phyloP scores from a whole-genome alignment of 2,113 vertebrate species.

The Rhynchopsitta pachyrhyncha region DNA sequence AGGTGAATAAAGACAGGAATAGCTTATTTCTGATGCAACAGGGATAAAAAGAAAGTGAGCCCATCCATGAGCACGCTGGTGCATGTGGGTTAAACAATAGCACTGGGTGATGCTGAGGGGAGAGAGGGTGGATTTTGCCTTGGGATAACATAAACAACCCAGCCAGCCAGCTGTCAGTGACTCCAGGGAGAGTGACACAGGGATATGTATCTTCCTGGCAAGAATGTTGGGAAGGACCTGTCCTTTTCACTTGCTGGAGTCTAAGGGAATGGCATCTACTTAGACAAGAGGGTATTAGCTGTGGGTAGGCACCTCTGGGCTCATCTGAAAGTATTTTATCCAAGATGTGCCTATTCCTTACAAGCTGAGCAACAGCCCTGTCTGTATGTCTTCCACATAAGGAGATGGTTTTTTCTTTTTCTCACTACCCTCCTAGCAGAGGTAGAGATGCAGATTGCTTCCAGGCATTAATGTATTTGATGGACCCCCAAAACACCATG shows the following conservation, averaged over 20 bases:
- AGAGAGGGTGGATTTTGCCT: neutral
- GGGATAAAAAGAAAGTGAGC: neutral
- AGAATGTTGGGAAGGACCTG: neutral
- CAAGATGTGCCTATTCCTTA: neutral
- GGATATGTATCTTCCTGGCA: neutral
- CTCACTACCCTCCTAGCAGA: neutral
- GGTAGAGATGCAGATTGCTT: neutral
- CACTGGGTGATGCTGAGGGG: neutral
- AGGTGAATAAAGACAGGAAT: constrained; percentile 24
- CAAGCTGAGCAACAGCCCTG: neutral
- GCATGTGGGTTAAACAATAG: neutral
- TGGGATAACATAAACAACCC: neutral
- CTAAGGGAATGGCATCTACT: neutral
- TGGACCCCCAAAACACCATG: accelerated
- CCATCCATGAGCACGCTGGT: neutral
- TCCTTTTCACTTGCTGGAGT: neutral
- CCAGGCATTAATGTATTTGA: neutral
- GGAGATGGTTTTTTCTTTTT: neutral
- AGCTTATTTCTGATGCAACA: neutral
- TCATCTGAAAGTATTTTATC: neutral
- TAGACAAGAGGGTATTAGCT: neutral
- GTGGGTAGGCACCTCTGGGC: neutral
- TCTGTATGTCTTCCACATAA: neutral
- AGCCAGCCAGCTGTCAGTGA: neutral
- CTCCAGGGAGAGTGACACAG: accelerated